Base-by-base conservation (phyloP, 2,888 invertebrate genomes). In the Onchidella celtica region DNA sequence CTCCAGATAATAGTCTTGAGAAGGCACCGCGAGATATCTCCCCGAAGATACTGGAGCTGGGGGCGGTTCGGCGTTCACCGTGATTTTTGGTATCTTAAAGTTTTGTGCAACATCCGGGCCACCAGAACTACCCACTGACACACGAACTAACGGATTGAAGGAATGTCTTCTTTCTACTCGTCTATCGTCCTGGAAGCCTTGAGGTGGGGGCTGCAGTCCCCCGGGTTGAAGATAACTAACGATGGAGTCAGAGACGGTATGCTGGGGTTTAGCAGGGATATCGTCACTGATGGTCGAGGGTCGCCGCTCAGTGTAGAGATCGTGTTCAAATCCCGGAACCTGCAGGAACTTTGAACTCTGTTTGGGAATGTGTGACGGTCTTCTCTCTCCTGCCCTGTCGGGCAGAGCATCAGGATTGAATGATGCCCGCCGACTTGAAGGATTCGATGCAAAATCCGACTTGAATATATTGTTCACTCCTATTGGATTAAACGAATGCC, bases 111-210 rank as follows among this genome's bases (percentile, higher is more conserved):
- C 61, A 21, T 65, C 55, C 38, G n/a, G 0, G 6, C 47, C 47
- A n/a, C 59, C 69, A 0, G 59, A 57, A 17, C 27, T 21, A 3
- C 59, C 17, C 2, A 24, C 4, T 4, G 72, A 72, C 17, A 38
- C 17, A 9, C 63, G 29, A 0, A 69, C 68, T 1, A 32, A 29
- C 38, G 81, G 75, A 55, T 81, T 75, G 61, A 69, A 75, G 21
- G 81, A 81, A n/a, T 81, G 81, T 40, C 81, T 74, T 34, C 81
- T 66, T 11, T 81, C 81, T 17, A 81, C 47, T n/a, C 59, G 34
- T n/a, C 59, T 27, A 32, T 72, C 73, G 57, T 65, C 72, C 55
- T 63, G 72, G 65, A 73, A 72, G 73, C 59, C 65, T 70, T 36
- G 78, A 40, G 24, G 1, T 0, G 9, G 34, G 21, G 68, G 29